Evolutionary conservation across 2,113 vertebrate genomes (phyloP), one percentile per base, ranked within the genome.

Genomic region (Tragelaphus buxtoni): DNA sequence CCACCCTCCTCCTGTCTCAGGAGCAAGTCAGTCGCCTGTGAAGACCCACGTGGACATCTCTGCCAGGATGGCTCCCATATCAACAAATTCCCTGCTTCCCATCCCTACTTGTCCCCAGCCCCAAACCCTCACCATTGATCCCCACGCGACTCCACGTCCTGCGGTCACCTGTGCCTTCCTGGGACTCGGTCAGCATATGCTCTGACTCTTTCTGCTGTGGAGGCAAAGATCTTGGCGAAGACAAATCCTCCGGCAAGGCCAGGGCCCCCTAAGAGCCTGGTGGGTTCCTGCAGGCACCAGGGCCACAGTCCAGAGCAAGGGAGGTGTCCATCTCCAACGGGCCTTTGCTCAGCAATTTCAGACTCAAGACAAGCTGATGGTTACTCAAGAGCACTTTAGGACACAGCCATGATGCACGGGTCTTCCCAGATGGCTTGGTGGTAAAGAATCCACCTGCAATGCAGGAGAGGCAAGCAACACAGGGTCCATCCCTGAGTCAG

Each of bases 151-250:
- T 6, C 58, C 20, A 35, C 24, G 9, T 28, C 22, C 20, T 22
- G 24, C 3, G 2, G 7, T 47, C 35, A 61, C 26, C 6, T 20
- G 4, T 16, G 26, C 26, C 28, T 42, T 18, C 51, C 61, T 20
- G 12, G 4, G 5, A 3, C 22, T 56, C 47, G 30, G 28, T 35
- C 45, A 10, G 35, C 26, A 0, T 18, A 3, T 26, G 14, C 32
- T 30, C 47, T n/a, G 49, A 39, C 65, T 88, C 76, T 35, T 82
- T 80, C 77, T n/a, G 22, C 42, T 45, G 47, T 39, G 47, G 14
- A 92, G 45, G 28, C 81, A n/a, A 51, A 53, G 28, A 58, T 13
- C 72, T 76, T n/a, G 39, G 74, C 47, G 56, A 65, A 9, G 51
- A 82, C 18, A 17, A 3, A 53, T 35, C 12, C 4, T 16, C 65